Evolutionary conservation across 2,888 invertebrate species (phyloP), one percentile per base, ranked within the genome.

Genomic region (Lepetodrilus schrolli): DNA sequence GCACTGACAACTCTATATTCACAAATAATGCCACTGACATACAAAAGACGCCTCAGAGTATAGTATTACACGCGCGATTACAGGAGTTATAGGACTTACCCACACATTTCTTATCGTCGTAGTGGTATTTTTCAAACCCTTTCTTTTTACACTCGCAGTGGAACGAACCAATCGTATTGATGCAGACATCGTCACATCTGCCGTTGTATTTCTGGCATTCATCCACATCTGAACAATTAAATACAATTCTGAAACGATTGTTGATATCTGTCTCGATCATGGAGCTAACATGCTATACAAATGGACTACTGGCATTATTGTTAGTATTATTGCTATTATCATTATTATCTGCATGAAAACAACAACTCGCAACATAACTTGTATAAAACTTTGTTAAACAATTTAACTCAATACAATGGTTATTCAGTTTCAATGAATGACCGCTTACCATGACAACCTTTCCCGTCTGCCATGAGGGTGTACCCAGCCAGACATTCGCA

Each of bases 401-500:
- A n/a, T n/a, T n/a, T n/a, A n/a, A n/a, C n/a, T n/a, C n/a, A n/a
- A n/a, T n/a, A n/a, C n/a, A n/a, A n/a, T n/a, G n/a, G n/a, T n/a
- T n/a, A n/a, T n/a, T n/a, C n/a, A n/a, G n/a, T n/a, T n/a, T n/a
- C n/a, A n/a, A n/a, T n/a, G n/a, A n/a, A n/a, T n/a, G n/a, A n/a
- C n/a, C n/a, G n/a, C n/a, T n/a, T 72, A 77, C 80, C 80, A 71
- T 21, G 38, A 71, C 80, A 80, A 17, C 21, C 50, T 20, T 74
- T 70, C 7, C 68, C 70, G n/a, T 75, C 77, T 30, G 38, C 7
- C 1, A 34, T 5, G 8, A 76, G 7, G 0, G 8, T 5, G 58
- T 75, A 80, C 5, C 82, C 82, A 17, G 65, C 21, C 4, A 36
- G 30, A 49, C 84, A 84, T 8, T 58, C 47, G 68, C 84, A 84